These are phyloP conservation scores for Patiria pectinifera DNA, from an alignment of 53 echinoderm and acorn worm species.

Conservation along the genomic window DNA sequence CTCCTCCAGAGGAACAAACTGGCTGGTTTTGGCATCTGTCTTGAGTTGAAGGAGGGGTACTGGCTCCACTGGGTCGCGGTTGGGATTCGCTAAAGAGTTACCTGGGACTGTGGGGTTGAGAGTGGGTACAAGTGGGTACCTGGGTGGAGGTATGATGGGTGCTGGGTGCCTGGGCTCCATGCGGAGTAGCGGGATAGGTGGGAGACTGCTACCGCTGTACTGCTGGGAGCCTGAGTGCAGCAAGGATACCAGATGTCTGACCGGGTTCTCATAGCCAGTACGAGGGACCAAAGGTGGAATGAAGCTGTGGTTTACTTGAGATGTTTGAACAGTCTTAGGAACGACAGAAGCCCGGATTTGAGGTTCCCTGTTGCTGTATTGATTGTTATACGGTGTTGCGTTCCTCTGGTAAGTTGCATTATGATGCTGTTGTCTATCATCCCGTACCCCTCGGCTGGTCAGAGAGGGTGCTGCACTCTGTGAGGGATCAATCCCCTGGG, in stretches of 20 bases:
- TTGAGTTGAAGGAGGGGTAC: slow-evolving; percentile 40
- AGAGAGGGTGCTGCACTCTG: not conserved
- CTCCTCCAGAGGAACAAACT: slow-evolving; percentile 49
- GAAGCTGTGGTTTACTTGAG: not conserved
- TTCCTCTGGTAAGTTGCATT: not conserved
- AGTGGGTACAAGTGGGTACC: slow-evolving; percentile 6
- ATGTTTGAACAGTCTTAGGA: not conserved
- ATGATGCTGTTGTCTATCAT: not conserved
- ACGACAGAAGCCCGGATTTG: not conserved
- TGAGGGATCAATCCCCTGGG: slow-evolving; percentile 7
- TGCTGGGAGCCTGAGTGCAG: slow-evolving; percentile 31
- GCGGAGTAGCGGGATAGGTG: slow-evolving; percentile 52
- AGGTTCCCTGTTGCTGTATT: not conserved
- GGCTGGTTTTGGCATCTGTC: not conserved
- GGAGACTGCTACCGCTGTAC: not conserved
- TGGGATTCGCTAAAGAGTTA: not conserved
- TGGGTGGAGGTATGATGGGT: slow-evolving; percentile 36
- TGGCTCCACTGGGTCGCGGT: not conserved
- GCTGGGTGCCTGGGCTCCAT: slow-evolving; percentile 25
- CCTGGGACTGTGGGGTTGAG: not conserved
- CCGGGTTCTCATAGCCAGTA: not conserved
- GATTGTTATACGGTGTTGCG: not conserved
- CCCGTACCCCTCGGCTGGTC: not conserved
- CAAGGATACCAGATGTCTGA: slow-evolving; percentile 38
- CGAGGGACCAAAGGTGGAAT: not conserved